Conservation (phyloP, 2,113 vertebrate genomes). For the Lamprotornis superbus region DNA sequence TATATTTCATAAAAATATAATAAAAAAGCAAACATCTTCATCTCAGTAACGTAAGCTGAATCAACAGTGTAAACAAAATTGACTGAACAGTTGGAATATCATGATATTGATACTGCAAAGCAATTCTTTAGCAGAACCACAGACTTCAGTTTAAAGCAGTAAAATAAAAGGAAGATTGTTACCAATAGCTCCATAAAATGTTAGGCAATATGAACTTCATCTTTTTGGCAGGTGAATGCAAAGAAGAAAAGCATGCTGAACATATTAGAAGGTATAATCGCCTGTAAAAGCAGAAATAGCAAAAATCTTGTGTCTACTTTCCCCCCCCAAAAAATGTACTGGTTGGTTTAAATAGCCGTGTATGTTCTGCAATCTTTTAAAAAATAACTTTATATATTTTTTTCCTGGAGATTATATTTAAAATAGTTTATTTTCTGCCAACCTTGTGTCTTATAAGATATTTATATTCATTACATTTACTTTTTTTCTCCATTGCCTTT, state of each 20-base stretch:
- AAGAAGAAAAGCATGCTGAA: background rate
- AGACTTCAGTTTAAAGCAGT: constrained; percentile 33
- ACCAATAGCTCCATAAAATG: background rate
- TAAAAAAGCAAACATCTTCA: background rate
- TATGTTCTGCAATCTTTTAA: background rate
- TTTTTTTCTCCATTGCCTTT: background rate
- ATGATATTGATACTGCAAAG: background rate
- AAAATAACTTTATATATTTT: background rate
- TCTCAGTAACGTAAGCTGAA: background rate
- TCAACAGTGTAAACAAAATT: background rate
- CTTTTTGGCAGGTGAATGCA: background rate
- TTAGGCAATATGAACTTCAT: background rate
- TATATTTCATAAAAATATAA: background rate
- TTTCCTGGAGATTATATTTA: background rate
- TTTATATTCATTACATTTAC: background rate
- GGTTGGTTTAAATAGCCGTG: background rate
- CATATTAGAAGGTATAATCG: background rate
- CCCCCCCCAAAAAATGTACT: background rate
- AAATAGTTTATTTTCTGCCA: background rate
- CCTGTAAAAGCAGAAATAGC: background rate
- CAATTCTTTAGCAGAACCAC: constrained; percentile 24
- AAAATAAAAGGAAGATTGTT: constrained; percentile 18
- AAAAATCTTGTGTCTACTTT: background rate
- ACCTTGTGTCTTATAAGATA: background rate
- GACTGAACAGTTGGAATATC: background rate